Base-by-base conservation (phyloP, 64 coral and sea anemone genomes). In the Pocillopora damicornis region DNA sequence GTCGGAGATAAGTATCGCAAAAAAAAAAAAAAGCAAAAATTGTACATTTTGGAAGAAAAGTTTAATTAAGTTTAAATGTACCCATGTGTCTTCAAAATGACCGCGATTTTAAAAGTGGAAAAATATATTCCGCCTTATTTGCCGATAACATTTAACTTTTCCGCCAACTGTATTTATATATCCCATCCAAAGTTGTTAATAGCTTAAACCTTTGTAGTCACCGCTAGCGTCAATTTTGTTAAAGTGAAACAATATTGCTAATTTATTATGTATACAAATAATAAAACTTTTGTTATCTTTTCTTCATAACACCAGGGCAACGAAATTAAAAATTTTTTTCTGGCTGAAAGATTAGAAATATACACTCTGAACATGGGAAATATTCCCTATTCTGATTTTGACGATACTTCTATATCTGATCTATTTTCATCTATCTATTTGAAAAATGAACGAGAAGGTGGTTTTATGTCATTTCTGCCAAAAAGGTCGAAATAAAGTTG, bases 211-310 rank as follows among this genome's bases (percentile, higher is more conserved):
- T 83, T 83, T 67, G 62, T 22, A 14, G 17, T 7, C 13, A 69
- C 80, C 80, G 80, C 62, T 23, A 9, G 51, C 63, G 35, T 83
- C 11, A 83, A 83, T 83, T 83, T 56, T 69, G 42, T 45, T 20
- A 62, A 82, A 63, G 23, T 2, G 14, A 61, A 82, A n/a, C 30
- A 81, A 63, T 81, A 66, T 83, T 83, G 37, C 63, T 51, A 38
- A 66, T 83, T 35, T 83, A 20, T 83, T 13, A 82, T 45, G 18
- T 67, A 83, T 26, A 45, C 34, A 83, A 57, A 83, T 42, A 37
- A 20, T 25, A 13, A 83, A 69, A 11, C 62, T 45, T 5, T 83
- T 83, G 62, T 69, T 51, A 37, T 42, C 17, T 12, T 9, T 62
- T 65, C 22, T 68, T 71, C 42, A 51, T 4, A 51, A 51, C 42